phyloP scores from a whole-genome alignment of 2,888 invertebrate species.

The Nycteola revayana region DNA sequence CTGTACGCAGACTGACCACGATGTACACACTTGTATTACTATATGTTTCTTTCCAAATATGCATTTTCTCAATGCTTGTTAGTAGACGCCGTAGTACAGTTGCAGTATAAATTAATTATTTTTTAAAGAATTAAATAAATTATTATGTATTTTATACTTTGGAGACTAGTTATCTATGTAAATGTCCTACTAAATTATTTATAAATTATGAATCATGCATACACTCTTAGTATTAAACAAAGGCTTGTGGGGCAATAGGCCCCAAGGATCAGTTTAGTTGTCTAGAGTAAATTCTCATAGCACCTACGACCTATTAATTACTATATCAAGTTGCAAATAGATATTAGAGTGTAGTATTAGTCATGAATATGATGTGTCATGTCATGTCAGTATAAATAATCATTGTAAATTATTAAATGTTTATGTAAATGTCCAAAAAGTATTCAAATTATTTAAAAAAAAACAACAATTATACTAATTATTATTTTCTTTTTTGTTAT shows the following conservation, averaged over 20 bases:
- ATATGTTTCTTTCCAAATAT: slow-evolving; percentile 69
- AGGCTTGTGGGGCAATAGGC: slow-evolving; percentile 73
- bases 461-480: slow-evolving; percentile 76
- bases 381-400: slow-evolving; percentile 81
- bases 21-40: slow-evolving; percentile 41
- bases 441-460: slow-evolving; percentile 82
- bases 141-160: slow-evolving; percentile 58
- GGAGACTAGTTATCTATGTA: slow-evolving; percentile 65
- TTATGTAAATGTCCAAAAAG: slow-evolving; percentile 83
- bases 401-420: slow-evolving; percentile 83
- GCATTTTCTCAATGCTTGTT: slow-evolving; percentile 68
- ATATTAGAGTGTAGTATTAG: slow-evolving; percentile 74
- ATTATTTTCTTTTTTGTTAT: slow-evolving; percentile 72
- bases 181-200: slow-evolving; percentile 77
- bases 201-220: slow-evolving; percentile 78
- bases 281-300: slow-evolving; percentile 76
- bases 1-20: slow-evolving; percentile 64
- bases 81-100: slow-evolving; percentile 53
- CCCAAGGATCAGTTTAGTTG: slow-evolving; percentile 69
- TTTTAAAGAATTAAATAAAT: slow-evolving; percentile 41
- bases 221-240: slow-evolving; percentile 75
- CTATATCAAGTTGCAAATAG: slow-evolving; percentile 75
- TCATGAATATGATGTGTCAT: slow-evolving; percentile 78
- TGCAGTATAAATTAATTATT: slow-evolving; percentile 43
- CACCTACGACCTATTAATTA: slow-evolving; percentile 71